Conservation (phyloP, 2,888 invertebrate genomes). For the Coronaproctus castanopsis region DNA sequence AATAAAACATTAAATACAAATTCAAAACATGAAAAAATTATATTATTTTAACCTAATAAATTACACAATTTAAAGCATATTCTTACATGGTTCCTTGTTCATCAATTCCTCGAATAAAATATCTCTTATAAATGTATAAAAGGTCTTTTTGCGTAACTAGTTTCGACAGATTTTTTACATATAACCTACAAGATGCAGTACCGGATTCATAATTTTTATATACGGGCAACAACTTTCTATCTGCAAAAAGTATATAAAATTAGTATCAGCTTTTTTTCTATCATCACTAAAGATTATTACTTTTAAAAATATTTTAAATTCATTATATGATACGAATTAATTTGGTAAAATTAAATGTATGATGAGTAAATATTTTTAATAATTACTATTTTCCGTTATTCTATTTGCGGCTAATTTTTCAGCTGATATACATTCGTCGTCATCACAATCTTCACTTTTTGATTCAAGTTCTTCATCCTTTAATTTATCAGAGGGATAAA, state of each 20-base stretch:
- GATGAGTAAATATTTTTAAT: too few species aligned
- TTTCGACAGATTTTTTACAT: conserved; percentile 78
- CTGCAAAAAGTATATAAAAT: conserved; percentile 26
- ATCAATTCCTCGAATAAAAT: conserved; percentile 30
- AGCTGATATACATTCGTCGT: conserved; percentile 32
- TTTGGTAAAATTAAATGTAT: too few species aligned
- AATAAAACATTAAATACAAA: too few species aligned
- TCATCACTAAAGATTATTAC: too few species aligned
- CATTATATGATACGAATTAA: too few species aligned
- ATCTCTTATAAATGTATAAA: conserved; percentile 51
- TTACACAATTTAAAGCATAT: conserved; percentile 2
- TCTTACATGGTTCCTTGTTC: conserved; percentile 26
- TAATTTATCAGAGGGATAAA: conserved; percentile 21
- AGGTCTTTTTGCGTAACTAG: conserved; percentile 53
- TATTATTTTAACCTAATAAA: too few species aligned
- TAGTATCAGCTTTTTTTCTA: too few species aligned
- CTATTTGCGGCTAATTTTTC: conserved; percentile 45
- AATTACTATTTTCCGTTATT: too few species aligned
- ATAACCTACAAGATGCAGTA: conserved; percentile 60
- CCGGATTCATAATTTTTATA: conserved; percentile 74
- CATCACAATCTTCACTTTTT: conserved; percentile 20
- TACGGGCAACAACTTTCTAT: conserved; percentile 50
- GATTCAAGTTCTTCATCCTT: conserved; percentile 20
- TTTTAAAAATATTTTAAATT: too few species aligned
- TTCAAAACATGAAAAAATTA: too few species aligned